These are phyloP conservation scores for Bradypodion pumilum DNA, from an alignment of 2,797 vertebrate genomes.

Conservation along the genomic window DNA sequence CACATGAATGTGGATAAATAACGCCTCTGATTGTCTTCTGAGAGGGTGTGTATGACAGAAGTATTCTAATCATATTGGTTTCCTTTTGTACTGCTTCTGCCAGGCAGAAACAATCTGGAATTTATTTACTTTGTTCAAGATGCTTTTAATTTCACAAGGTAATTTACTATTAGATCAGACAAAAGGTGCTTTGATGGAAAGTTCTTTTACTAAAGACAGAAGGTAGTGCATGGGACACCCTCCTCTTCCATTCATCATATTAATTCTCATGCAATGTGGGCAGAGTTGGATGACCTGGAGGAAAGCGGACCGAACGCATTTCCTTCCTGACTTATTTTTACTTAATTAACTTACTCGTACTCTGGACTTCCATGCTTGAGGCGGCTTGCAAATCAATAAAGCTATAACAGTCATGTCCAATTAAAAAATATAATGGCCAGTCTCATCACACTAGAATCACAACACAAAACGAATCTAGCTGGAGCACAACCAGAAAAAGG, in stretches of 20 bases:
- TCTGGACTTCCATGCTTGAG: neutral
- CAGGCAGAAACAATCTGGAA: conserved; percentile 70
- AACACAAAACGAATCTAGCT: neutral
- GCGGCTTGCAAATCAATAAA: neutral
- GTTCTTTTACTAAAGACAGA: conserved; percentile 62
- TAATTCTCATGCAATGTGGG: neutral
- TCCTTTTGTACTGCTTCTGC: conserved; percentile 66
- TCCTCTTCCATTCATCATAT: neutral
- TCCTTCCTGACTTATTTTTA: neutral
- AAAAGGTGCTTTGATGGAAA: conserved; percentile 72
- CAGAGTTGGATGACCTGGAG: neutral
- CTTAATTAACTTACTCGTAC: neutral
- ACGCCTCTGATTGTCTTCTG: conserved; percentile 68
- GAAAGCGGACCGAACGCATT: neutral
- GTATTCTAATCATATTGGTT: conserved; percentile 45
- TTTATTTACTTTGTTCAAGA: conserved; percentile 65
- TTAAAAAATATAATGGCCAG: neutral
- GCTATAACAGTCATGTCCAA: neutral
- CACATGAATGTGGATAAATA: conserved; percentile 58
- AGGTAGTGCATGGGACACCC: neutral
- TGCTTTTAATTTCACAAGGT: conserved; percentile 73
- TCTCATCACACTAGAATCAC: neutral
- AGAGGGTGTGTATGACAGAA: conserved; percentile 57
- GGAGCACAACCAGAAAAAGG: neutral
- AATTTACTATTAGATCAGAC: conserved; percentile 79